Conservation (phyloP, 2,113 vertebrate species). For the Dendrocopos noguchii region DNA sequence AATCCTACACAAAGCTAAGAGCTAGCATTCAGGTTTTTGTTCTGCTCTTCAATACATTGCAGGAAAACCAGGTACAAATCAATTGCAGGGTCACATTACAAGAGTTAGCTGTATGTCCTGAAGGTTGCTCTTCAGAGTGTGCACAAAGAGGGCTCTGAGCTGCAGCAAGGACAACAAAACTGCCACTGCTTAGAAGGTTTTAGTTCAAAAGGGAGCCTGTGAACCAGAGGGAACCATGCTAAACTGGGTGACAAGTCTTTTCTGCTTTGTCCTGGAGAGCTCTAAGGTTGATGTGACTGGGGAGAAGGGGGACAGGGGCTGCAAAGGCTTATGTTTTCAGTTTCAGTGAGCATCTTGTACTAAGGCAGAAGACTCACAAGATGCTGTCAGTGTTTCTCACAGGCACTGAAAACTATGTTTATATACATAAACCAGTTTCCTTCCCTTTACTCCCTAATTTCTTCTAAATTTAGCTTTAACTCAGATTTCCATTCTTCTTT, state of each 20-base stretch:
- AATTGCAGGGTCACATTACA: neutral
- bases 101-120: neutral
- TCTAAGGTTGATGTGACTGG: neutral
- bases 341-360: neutral
- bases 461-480: neutral
- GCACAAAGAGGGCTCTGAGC: neutral
- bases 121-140: neutral
- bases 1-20: neutral
- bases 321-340: rapidly evolving
- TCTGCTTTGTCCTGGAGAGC: neutral
- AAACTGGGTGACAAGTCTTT: neutral
- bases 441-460: neutral
- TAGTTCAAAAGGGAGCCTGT: neutral
- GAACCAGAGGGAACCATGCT: neutral
- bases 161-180: neutral
- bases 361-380: neutral
- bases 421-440: neutral
- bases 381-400: neutral
- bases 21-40: neutral
- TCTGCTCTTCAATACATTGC: neutral
- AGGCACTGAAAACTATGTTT: neutral
- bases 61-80: neutral
- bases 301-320: neutral
- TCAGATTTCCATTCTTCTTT: neutral
- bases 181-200: neutral